Evolutionary conservation across 2,113 vertebrate genomes (phyloP).

Genomic region (Parotia lawesii): DNA sequence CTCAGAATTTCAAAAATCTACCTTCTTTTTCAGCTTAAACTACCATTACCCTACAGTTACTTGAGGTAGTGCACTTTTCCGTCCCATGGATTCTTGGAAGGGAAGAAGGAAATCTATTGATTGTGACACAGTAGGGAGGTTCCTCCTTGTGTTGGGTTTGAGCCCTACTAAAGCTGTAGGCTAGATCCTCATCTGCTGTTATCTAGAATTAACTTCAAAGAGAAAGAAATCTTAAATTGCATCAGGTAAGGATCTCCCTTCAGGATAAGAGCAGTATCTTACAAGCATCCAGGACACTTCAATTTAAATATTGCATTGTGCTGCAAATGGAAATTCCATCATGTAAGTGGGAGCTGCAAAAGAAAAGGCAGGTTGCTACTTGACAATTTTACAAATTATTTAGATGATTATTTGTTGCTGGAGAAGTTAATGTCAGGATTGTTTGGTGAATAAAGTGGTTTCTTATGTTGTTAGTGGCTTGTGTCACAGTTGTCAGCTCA

Average conservation of each 20-base stretch:
- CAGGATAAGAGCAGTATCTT: background rate
- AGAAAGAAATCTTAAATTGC: background rate
- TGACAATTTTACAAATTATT: constrained; percentile 15
- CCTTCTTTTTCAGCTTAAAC: background rate
- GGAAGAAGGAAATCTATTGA: background rate
- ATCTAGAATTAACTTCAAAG: background rate
- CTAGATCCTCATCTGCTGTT: background rate
- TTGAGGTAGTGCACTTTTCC: background rate
- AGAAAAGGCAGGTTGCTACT: background rate
- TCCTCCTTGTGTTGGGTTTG: background rate
- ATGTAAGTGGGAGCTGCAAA: background rate
- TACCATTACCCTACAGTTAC: background rate
- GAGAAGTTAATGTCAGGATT: background rate
- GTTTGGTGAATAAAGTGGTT: constrained; percentile 34
- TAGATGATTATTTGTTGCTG: constrained; percentile 22
- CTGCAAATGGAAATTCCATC: background rate
- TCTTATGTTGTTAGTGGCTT: constrained; percentile 1
- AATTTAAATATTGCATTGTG: background rate
- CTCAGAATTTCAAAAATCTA: background rate
- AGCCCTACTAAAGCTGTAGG: background rate
- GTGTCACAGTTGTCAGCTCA: background rate
- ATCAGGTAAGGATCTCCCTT: background rate
- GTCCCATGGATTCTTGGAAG: background rate
- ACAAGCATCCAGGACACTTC: background rate
- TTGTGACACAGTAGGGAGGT: background rate